phyloP scores from a whole-genome alignment of 1,140 invertebrate genomes.

The Cyclargus thomasi region DNA sequence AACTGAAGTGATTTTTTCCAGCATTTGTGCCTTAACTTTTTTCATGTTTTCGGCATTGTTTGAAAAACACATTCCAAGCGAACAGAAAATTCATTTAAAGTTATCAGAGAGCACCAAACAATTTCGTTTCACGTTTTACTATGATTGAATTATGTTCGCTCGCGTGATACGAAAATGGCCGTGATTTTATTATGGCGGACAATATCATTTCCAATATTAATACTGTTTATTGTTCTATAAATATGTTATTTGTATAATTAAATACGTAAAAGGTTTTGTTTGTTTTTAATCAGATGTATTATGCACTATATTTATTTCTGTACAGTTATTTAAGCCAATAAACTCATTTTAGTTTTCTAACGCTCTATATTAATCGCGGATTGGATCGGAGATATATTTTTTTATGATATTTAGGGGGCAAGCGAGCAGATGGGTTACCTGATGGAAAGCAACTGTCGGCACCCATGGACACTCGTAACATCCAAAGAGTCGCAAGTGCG shows the following conservation, averaged over 20 bases:
- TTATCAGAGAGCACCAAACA: slow-evolving; percentile 14
- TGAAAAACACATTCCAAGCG: slow-evolving; percentile 3
- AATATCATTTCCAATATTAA: slow-evolving; percentile 15
- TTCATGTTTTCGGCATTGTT: background rate
- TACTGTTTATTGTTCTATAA: slow-evolving; percentile 12
- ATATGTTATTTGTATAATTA: background rate
- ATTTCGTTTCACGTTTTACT: slow-evolving; percentile 13
- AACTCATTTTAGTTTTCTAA: no score
- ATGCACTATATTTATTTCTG: no score
- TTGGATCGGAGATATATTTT: no score
- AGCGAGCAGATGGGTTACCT: no score
- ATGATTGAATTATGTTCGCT: slow-evolving; percentile 22
- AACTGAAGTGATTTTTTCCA: no score
- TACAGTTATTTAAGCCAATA: no score
- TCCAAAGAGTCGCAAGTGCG: no score
- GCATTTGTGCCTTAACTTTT: background rate
- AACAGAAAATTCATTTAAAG: background rate
- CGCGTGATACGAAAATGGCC: slow-evolving; percentile 21
- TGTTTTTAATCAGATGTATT: background rate
- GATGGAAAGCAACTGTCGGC: no score
- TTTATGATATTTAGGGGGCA: no score
- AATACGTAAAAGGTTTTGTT: background rate
- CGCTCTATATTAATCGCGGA: no score
- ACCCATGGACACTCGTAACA: no score
- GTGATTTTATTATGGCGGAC: slow-evolving; percentile 24